These are phyloP conservation scores for Willisornis vidua DNA, from an alignment of 2,113 vertebrate species.

Conservation along the genomic window DNA sequence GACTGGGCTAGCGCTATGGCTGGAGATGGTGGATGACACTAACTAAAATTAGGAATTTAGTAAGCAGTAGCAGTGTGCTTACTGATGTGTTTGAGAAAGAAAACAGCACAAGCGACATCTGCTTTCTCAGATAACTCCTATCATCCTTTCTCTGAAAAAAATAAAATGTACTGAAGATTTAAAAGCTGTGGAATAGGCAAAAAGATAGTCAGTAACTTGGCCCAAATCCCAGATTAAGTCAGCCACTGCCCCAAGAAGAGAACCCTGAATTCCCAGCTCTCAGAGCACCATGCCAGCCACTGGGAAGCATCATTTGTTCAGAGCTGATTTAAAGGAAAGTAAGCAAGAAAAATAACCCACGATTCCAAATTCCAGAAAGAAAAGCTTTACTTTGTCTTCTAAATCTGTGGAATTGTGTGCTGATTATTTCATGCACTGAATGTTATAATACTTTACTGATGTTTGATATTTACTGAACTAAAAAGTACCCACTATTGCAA, in stretches of 20 bases:
- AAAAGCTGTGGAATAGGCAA: background rate
- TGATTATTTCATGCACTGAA: background rate
- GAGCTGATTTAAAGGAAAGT: background rate
- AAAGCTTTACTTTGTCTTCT: background rate
- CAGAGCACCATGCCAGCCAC: background rate
- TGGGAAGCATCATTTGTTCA: background rate
- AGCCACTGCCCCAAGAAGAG: background rate
- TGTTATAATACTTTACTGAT: background rate
- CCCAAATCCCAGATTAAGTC: background rate
- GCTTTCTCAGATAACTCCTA: slow-evolving; percentile 9
- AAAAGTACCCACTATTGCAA: background rate
- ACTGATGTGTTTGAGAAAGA: background rate
- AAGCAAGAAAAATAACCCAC: background rate
- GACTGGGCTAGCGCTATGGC: background rate
- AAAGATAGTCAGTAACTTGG: background rate
- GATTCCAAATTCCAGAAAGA: background rate
- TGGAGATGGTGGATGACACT: background rate
- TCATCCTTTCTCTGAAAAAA: background rate
- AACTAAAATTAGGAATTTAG: background rate
- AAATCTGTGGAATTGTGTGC: background rate
- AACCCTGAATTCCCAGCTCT: background rate
- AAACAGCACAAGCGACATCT: background rate
- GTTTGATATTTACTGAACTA: background rate
- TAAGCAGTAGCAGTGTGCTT: background rate
- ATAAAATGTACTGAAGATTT: background rate